phyloP scores from a whole-genome alignment of 2,888 invertebrate species.

The Cenopis cana region DNA sequence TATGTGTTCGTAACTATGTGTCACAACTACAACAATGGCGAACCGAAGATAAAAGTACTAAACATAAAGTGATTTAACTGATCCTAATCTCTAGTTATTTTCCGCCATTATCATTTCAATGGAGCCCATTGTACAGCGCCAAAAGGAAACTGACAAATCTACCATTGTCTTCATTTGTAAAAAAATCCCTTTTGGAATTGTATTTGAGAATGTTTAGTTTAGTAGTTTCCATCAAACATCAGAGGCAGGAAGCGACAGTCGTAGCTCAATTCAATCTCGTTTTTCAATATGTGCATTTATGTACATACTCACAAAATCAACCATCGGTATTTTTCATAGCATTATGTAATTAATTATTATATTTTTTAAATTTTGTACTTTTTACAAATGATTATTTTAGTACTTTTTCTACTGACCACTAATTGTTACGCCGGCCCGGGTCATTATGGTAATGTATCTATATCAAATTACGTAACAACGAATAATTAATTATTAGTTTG shows the following conservation, averaged over 20 bases:
- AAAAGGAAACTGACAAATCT: slow-evolving; percentile 48
- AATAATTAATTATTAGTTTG: slow-evolving; percentile 30
- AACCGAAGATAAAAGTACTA: no score
- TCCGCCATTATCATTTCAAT: slow-evolving; percentile 64
- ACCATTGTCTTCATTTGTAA: slow-evolving; percentile 31
- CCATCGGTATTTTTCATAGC: background rate
- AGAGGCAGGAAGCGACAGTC: background rate
- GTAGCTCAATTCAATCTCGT: background rate
- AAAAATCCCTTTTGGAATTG: slow-evolving; percentile 6
- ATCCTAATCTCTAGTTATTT: slow-evolving; percentile 7
- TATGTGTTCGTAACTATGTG: no score
- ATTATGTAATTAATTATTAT: slow-evolving; percentile 18
- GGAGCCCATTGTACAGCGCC: slow-evolving; percentile 58
- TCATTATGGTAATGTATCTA: slow-evolving; percentile 30
- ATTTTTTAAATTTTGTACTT: background rate
- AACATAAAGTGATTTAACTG: no score
- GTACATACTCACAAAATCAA: background rate
- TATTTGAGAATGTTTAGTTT: slow-evolving; percentile 12
- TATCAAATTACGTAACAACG: slow-evolving; percentile 15
- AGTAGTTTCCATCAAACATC: slow-evolving; percentile 4
- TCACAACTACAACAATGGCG: no score
- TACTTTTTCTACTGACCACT: slow-evolving; percentile 18
- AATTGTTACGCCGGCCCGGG: slow-evolving; percentile 16
- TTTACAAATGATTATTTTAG: slow-evolving; percentile 34
- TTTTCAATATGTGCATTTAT: background rate